Evolutionary conservation across 35 echinoderm and acorn worm species (phyloP), one percentile per base, ranked within the genome.

Genomic region (Apostichopus japonicus): DNA sequence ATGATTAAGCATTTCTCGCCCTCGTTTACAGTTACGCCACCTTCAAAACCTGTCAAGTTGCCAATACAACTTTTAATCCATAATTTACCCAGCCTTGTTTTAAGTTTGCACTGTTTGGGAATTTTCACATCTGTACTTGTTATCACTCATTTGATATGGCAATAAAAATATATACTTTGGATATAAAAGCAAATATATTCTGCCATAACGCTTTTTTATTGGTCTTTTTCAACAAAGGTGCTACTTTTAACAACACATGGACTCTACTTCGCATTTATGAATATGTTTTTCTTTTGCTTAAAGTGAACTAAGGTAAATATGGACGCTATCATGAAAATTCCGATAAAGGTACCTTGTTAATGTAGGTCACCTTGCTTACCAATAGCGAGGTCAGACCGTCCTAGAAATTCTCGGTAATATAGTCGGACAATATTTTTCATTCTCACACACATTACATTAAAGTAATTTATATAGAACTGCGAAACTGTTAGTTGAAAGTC

Each of bases 41-140:
- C 71, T 75, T 75, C 16, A 19, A 75, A 75, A 75, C 71, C 71
- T 75, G 71, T 19, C 71, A 75, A 75, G n/a, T 75, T 75, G 71
- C 22, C 71, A 75, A 75, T 75, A 75, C 17, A 19, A n/a, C 71
- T 75, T 75, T 75, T 75, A 75, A 75, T 75, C 22, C 71, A 75
- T 75, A 75, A 75, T 75, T 75, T 19, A 75, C 11, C 33, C 71
- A 75, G 6, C 71, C 71, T 75, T 75, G 71, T n/a, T 75, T 72
- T 75, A 44, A 44, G 16, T 75, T 23, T 75, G 71, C 71, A 75
- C 16, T 75, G 13, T 23, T 75, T 75, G 71, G 17, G 71, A 75
- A 75, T 75, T 75, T 75, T 75, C 71, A 21, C 71, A 75, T 75
- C 71, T 75, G 71, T 19, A 75, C 15, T 75, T 75, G 17, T 75